phyloP scores from a whole-genome alignment of 1,140 invertebrate species.

The Idris sp. region DNA sequence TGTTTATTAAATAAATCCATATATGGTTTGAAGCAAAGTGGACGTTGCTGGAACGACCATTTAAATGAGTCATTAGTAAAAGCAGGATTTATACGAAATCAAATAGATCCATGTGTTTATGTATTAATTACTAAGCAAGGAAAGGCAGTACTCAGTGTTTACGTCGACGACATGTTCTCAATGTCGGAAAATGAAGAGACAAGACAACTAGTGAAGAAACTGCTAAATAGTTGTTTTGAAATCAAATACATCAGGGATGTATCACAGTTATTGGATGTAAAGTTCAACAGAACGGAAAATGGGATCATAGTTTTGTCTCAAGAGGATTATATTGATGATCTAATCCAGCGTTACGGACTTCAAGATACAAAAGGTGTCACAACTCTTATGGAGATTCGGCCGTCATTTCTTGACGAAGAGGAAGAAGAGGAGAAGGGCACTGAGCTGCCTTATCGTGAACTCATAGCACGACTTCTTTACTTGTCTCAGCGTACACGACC shows the following conservation, averaged over 20 bases:
- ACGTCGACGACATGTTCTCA: slow-evolving; percentile 52
- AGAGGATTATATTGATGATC: slow-evolving; percentile 35
- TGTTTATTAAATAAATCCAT: slow-evolving; percentile 65
- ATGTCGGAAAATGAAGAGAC: slow-evolving; percentile 30
- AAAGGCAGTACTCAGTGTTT: slow-evolving; percentile 19
- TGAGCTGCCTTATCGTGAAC: slow-evolving; percentile 61
- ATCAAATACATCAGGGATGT: slow-evolving; percentile 41
- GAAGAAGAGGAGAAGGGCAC: not conserved
- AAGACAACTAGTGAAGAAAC: slow-evolving; percentile 6
- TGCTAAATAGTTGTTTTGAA: slow-evolving; percentile 23
- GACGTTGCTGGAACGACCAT: slow-evolving; percentile 66
- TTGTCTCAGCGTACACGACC: slow-evolving; percentile 67
- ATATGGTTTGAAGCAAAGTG: slow-evolving; percentile 71
- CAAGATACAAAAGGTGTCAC: slow-evolving; percentile 27
- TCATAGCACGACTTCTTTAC: slow-evolving; percentile 70
- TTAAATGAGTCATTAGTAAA: slow-evolving; percentile 18
- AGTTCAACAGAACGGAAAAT: slow-evolving; percentile 22
- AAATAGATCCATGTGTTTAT: slow-evolving; percentile 57
- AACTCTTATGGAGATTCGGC: slow-evolving; percentile 40
- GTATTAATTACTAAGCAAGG: slow-evolving; percentile 19
- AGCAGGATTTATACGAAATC: slow-evolving; percentile 21
- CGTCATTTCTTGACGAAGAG: slow-evolving; percentile 11
- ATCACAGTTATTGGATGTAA: slow-evolving; percentile 43
- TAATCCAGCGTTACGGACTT: slow-evolving; percentile 31
- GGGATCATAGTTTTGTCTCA: slow-evolving; percentile 36